Evolutionary conservation across 2,888 invertebrate genomes (phyloP), one percentile per base, ranked within the genome.

Genomic region (Poecilus cupreus): DNA sequence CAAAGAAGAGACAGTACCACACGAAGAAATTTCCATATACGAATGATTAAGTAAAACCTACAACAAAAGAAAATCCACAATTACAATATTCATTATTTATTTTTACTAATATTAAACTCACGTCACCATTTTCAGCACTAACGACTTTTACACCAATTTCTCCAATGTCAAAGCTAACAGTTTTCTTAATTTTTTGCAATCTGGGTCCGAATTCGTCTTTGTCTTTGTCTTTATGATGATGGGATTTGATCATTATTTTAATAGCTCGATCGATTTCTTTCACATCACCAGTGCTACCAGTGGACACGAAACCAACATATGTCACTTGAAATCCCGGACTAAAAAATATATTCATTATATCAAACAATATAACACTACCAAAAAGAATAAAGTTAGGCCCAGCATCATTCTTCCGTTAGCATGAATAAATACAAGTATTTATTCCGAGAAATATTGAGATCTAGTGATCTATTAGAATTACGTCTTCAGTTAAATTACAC

Each of bases 21-120:
- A 93, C 0, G 93, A 91, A 0, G 93, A 92, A 83, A 93, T 92
- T 86, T 93, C 92, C 89, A 93, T 93, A 85, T 92, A 93, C 68
- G 91, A 91, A 86, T 93, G 92, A 80, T 91, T 90, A 82, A 91
- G 86, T 22, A 93, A 83, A 10, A 90, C 84, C 92, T 92, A 86
- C 82, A 90, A 72, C 26, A 60, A 60, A 24, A 60, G 1, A 51
- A 18, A 13, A 10, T 22, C 16, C 0, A 24, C 82, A 82, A 68
- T 82, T 64, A 18, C 1, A 51, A 2, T 18, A 18, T 51, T 13
- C 1, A 18, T 51, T 18, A 11, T 49, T 1, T 18, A 51, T 46
- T 13, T 13, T n/a, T 46, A 46, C 3, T 46, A 46, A 46, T 13
- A 46, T n/a, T 16, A 68, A 16, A 83, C 83, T 86, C 86, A 91